phyloP scores from a whole-genome alignment of 2,797 vertebrate genomes.

The Kryptopterus vitreolus region DNA sequence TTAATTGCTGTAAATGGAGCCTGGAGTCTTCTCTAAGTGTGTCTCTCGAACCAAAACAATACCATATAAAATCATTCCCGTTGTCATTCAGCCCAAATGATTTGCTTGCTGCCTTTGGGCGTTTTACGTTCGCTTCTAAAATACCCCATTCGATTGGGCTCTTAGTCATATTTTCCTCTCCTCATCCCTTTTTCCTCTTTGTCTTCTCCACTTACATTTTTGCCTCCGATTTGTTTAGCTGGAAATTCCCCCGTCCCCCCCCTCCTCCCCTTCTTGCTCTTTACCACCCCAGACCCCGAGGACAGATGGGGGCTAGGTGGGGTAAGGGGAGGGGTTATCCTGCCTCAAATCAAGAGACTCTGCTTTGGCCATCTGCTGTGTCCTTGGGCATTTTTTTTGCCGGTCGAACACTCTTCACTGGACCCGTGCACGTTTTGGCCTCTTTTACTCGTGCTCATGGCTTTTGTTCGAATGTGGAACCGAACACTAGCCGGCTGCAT shows the following conservation, averaged over 20 bases:
- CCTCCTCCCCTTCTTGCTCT: conserved; percentile 39
- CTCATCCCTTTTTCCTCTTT: conserved; percentile 55
- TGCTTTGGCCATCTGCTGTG: conserved; percentile 77
- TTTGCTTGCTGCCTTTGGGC: conserved; percentile 53
- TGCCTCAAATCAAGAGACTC: conserved; percentile 70
- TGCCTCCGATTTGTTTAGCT: conserved; percentile 29
- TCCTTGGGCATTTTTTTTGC: conserved; percentile 32
- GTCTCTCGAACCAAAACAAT: conserved; percentile 53
- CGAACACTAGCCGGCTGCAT: neutral
- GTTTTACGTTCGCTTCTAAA: conserved; percentile 59
- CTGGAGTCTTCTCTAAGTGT: conserved; percentile 21
- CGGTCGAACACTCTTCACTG: conserved; percentile 25
- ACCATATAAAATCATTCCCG: conserved; percentile 56
- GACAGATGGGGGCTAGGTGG: conserved; percentile 77
- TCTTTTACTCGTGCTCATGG: conserved; percentile 34
- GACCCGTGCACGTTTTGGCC: conserved; percentile 54
- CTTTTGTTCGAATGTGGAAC: conserved; percentile 32
- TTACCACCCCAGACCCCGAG: conserved; percentile 65
- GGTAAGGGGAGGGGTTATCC: conserved; percentile 61
- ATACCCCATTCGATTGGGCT: conserved; percentile 60
- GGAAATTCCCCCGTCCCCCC: conserved; percentile 32
- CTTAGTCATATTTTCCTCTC: conserved; percentile 44
- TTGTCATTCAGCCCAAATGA: conserved; percentile 56
- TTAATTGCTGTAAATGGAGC: conserved; percentile 44
- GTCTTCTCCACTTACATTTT: conserved; percentile 66